Evolutionary conservation across 2,888 invertebrate species (phyloP).

Genomic region (Phyllotreta striolata): DNA sequence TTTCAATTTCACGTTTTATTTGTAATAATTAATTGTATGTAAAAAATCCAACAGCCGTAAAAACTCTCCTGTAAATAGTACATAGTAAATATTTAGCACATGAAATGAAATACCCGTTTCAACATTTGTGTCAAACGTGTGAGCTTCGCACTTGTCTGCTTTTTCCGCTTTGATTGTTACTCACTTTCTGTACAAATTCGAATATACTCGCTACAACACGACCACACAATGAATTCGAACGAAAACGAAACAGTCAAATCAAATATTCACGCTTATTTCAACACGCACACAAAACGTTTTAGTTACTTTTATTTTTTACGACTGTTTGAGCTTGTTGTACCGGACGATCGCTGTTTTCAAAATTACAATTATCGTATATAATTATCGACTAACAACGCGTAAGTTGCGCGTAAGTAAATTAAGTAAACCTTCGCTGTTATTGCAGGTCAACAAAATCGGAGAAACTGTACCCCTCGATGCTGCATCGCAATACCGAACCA

Average conservation of each 20-base stretch:
- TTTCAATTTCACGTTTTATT: no score
- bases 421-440: no score
- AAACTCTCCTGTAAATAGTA: conserved; percentile 13
- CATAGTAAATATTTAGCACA: conserved; percentile 37
- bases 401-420: no score
- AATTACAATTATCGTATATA: no score
- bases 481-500: conserved; percentile 81
- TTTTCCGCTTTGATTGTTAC: conserved; percentile 48
- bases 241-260: conserved; percentile 9
- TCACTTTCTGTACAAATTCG: conserved; percentile 15
- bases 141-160: conserved; percentile 40
- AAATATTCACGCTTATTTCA: conserved; percentile 24
- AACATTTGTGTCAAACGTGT: conserved; percentile 8
- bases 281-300: no score
- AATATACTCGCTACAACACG: background rate
- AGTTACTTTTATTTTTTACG: no score
- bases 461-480: conserved; percentile 92
- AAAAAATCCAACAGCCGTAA: background rate
- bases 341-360: no score
- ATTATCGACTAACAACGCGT: no score
- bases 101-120: conserved; percentile 16
- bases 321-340: no score
- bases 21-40: background rate
- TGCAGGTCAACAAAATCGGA: conserved; percentile 93
- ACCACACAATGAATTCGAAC: background rate